Percentiles rank a stretch among this genome's conserved stretches.
These are phyloP conservation scores for Cephus rjabovi DNA, from an alignment of 2,888 invertebrate species.

Conservation along the genomic window DNA sequence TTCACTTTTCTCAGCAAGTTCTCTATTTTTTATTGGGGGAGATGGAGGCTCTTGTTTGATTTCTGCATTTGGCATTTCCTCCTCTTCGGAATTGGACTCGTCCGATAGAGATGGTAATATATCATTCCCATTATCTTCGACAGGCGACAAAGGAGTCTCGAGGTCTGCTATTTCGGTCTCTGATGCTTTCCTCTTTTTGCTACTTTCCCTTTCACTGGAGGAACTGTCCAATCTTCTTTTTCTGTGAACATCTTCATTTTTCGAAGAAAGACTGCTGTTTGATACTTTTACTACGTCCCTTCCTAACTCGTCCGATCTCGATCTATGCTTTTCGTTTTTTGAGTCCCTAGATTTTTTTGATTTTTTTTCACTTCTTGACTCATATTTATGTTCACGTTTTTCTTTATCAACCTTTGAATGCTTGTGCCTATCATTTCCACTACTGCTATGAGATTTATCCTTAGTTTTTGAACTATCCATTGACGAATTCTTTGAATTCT, in stretches of 20 bases:
- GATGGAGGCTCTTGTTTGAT: constrained; percentile 21
- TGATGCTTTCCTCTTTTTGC: constrained; percentile 42
- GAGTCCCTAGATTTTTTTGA: constrained; percentile 27
- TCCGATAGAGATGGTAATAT: constrained; percentile 24
- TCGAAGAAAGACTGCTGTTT: constrained; percentile 23
- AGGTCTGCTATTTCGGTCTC: constrained; percentile 19
- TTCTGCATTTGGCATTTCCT: constrained; percentile 14
- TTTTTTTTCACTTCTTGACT: constrained; percentile 38
- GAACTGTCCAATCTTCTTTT: constrained; percentile 43
- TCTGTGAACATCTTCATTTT: constrained; percentile 30
- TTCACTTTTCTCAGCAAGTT: constrained; percentile 17
- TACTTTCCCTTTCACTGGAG: constrained; percentile 27
- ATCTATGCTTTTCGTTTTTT: constrained; percentile 31
- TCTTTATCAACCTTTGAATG: constrained; percentile 23
- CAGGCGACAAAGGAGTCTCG: constrained; percentile 1
- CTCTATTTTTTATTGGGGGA: constrained; percentile 15
- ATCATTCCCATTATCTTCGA: constrained; percentile 17
- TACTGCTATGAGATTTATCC: constrained; percentile 29
- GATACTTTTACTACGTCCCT: constrained; percentile 35
- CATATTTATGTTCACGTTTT: constrained; percentile 31
- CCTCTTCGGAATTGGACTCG: constrained; percentile 28
- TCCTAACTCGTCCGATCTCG: constrained; percentile 32
- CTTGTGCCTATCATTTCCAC: constrained; percentile 30
- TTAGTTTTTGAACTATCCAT: constrained; percentile 28
- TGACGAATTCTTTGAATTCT: constrained; percentile 32